A percentile compares a stretch with the other conserved stretches of the same genome.
phyloP scores from a whole-genome alignment of 2,888 invertebrate species.

The Crossocerus cetratus region DNA sequence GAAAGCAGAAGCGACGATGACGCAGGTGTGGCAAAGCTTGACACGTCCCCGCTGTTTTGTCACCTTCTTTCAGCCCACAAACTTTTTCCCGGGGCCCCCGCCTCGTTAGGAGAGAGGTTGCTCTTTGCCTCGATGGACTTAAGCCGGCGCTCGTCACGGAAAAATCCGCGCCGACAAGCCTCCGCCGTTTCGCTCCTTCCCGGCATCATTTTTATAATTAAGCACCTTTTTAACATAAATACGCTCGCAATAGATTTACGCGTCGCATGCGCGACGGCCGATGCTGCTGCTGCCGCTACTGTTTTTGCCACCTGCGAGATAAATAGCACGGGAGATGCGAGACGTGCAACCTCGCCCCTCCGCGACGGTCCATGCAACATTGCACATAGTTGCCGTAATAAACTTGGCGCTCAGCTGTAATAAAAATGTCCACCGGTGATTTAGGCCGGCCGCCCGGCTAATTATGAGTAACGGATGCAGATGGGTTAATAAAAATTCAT shows the following conservation, averaged over 20 bases:
- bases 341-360: neutral
- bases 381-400: slow-evolving; percentile 13
- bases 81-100: slow-evolving; percentile 55
- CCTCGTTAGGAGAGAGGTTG: slow-evolving; percentile 56
- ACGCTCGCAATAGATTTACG: neutral
- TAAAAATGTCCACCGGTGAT: slow-evolving; percentile 40
- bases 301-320: no score
- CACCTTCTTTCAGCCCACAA: slow-evolving; percentile 60
- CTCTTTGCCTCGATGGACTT: slow-evolving; percentile 58
- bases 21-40: slow-evolving; percentile 69
- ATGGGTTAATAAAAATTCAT: slow-evolving; percentile 49
- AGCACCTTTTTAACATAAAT: neutral
- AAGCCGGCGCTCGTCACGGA: slow-evolving; percentile 34
- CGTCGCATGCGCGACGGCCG: slow-evolving; percentile 2
- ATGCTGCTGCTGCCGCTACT: neutral
- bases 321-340: no score
- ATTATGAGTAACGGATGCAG: slow-evolving; percentile 48
- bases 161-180: no score
- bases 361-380: neutral
- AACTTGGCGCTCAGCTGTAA: slow-evolving; percentile 35
- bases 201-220: no score
- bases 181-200: no score
- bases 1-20: slow-evolving; percentile 47
- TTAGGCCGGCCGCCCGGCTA: slow-evolving; percentile 34
- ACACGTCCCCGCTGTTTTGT: slow-evolving; percentile 68